Evolutionary conservation across 2,113 vertebrate genomes (phyloP).

Genomic region (Chinchilla lanigera): DNA sequence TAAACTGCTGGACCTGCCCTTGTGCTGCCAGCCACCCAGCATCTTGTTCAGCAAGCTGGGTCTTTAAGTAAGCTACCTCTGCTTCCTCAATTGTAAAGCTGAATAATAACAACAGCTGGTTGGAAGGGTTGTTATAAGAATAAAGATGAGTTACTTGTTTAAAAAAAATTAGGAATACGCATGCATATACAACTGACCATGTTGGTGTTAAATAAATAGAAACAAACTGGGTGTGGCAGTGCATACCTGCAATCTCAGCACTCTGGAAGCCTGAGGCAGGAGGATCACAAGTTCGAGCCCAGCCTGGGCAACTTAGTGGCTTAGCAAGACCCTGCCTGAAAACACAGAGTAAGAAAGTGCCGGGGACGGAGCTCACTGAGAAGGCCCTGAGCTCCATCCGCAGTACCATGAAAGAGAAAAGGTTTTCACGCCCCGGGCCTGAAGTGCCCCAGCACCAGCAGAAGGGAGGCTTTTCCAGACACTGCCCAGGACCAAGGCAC

Average conservation of each 20-base stretch:
- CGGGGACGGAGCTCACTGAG: neutral
- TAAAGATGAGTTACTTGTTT: conserved; percentile 3
- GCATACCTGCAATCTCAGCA: neutral
- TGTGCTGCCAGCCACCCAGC: neutral
- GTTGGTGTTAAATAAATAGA: neutral
- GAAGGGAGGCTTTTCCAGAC: accelerated
- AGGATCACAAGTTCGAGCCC: neutral
- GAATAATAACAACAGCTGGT: neutral
- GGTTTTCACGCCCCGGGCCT: too few relatives aligned
- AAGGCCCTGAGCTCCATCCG: neutral
- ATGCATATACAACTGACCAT: neutral
- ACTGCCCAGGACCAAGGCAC: neutral
- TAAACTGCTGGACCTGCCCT: neutral
- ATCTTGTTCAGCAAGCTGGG: neutral
- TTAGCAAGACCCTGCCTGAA: neutral
- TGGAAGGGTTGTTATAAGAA: neutral
- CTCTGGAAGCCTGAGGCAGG: neutral
- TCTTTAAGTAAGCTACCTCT: neutral
- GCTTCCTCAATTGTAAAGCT: neutral
- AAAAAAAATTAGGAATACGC: neutral
- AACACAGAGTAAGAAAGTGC: neutral
- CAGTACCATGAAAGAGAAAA: neutral
- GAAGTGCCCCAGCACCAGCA: neutral
- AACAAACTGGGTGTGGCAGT: neutral
- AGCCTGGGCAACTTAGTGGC: neutral